Conservation (phyloP, 2,113 vertebrate species). For the Misgurnus mizolepis region DNA sequence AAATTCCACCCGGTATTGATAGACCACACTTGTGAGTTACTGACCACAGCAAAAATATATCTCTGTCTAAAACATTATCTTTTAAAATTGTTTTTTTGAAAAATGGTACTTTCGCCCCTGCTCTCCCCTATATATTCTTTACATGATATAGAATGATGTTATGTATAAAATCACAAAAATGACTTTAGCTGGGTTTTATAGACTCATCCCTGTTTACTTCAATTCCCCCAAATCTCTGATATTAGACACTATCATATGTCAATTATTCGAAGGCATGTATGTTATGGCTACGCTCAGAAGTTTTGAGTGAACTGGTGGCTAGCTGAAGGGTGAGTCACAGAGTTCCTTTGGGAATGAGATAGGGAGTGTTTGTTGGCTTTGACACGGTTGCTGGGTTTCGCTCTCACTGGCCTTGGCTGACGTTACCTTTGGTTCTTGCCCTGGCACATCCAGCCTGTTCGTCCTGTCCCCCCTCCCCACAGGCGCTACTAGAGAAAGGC, state of each 20-base stretch:
- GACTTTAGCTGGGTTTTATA: too few relatives aligned
- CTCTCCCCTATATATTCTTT: too few relatives aligned
- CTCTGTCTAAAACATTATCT: too few relatives aligned
- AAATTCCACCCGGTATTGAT: too few relatives aligned
- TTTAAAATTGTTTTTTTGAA: too few relatives aligned
- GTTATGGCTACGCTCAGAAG: neutral
- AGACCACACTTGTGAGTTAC: too few relatives aligned
- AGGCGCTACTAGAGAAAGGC: conserved; percentile 28
- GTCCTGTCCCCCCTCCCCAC: conserved; percentile 12
- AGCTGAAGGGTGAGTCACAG: conserved; percentile 11
- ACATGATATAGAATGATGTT: too few relatives aligned
- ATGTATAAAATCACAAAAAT: too few relatives aligned
- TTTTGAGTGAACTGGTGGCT: conserved; percentile 22
- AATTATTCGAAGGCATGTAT: conserved; percentile 12
- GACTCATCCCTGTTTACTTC: neutral
- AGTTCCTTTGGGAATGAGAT: conserved; percentile 42
- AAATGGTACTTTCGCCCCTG: too few relatives aligned
- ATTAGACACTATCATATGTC: conserved; percentile 5
- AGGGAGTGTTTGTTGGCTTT: conserved; percentile 36
- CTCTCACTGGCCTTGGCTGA: conserved; percentile 47
- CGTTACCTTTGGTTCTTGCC: conserved; percentile 50
- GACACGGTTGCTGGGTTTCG: conserved; percentile 47
- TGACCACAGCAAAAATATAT: too few relatives aligned
- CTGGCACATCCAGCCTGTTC: conserved; percentile 32
- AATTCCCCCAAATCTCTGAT: neutral